These are phyloP conservation scores for Orycteropus afer DNA, from an alignment of 2,113 vertebrate genomes.

Conservation along the genomic window DNA sequence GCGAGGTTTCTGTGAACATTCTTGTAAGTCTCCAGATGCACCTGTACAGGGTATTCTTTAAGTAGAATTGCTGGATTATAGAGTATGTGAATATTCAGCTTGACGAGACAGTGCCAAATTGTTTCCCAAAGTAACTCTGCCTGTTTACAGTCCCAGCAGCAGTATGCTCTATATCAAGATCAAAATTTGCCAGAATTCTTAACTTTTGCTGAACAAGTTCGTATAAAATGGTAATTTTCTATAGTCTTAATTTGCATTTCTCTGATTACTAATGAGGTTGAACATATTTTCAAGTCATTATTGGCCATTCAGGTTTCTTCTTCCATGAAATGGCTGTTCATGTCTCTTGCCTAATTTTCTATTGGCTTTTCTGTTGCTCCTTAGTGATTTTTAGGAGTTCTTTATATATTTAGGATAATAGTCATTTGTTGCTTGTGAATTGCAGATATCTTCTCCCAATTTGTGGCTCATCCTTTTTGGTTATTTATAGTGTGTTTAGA, in stretches of 20 bases:
- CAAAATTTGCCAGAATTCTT: constrained; percentile 44
- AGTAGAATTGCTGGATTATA: neutral
- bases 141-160: neutral
- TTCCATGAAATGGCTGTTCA: constrained; percentile 68
- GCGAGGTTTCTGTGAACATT: neutral
- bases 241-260: constrained; percentile 70
- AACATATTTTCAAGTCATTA: constrained; percentile 68
- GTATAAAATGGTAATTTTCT: constrained; percentile 69
- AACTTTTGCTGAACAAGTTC: constrained; percentile 43
- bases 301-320: constrained; percentile 72
- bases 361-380: constrained; percentile 65
- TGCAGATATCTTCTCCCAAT: constrained; percentile 72
- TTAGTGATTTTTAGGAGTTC: constrained; percentile 79
- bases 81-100: neutral
- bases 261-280: constrained; percentile 75
- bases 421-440: constrained; percentile 71
- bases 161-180: constrained; percentile 1
- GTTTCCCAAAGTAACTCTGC: constrained; percentile 4
- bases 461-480: constrained; percentile 47
- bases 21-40: neutral
- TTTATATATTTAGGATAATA: constrained; percentile 78
- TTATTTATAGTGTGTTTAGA: constrained; percentile 72
- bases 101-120: neutral
- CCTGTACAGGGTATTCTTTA: neutral
- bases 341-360: constrained; percentile 74